Evolutionary conservation across 2,113 vertebrate species (phyloP).

Genomic region (Oryzias curvinotus): DNA sequence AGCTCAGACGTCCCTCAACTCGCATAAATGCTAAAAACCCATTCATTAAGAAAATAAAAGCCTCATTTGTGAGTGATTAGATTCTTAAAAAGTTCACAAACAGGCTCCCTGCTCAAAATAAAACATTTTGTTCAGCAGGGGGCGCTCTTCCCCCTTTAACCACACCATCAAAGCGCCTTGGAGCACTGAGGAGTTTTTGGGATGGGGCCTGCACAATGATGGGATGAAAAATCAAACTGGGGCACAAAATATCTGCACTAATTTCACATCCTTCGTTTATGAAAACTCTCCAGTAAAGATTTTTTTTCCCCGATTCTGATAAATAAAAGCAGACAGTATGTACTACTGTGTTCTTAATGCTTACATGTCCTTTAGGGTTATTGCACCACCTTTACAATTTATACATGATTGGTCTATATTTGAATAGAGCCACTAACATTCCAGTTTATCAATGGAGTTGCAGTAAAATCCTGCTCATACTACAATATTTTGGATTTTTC

Average conservation of each 20-base stretch:
- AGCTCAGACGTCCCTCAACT: constrained; percentile 15
- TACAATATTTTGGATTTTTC: constrained; percentile 60
- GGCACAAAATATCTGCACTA: constrained; percentile 18
- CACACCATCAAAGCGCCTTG: constrained; percentile 52
- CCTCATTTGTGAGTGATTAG: not conserved
- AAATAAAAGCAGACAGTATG: constrained; percentile 19
- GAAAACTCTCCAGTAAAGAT: not conserved
- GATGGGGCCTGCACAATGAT: constrained; percentile 5
- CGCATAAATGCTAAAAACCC: not conserved
- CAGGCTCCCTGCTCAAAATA: not conserved
- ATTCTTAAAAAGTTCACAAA: not conserved
- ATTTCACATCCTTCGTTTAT: constrained; percentile 17
- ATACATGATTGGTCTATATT: constrained; percentile 8
- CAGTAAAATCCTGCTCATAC: constrained; percentile 26
- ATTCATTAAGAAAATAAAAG: not conserved
- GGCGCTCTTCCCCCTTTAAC: constrained; percentile 1
- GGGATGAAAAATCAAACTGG: constrained; percentile 27
- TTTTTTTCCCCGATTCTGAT: constrained; percentile 19
- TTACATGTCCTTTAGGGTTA: constrained; percentile 43
- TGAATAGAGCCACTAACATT: constrained; percentile 38
- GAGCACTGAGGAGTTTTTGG: not conserved
- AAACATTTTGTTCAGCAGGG: constrained; percentile 8
- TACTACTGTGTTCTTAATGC: constrained; percentile 29
- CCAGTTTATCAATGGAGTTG: constrained; percentile 19
- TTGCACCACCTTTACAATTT: constrained; percentile 39